phyloP scores from a whole-genome alignment of 2,888 invertebrate genomes.

The Alloscopus bannaensis region DNA sequence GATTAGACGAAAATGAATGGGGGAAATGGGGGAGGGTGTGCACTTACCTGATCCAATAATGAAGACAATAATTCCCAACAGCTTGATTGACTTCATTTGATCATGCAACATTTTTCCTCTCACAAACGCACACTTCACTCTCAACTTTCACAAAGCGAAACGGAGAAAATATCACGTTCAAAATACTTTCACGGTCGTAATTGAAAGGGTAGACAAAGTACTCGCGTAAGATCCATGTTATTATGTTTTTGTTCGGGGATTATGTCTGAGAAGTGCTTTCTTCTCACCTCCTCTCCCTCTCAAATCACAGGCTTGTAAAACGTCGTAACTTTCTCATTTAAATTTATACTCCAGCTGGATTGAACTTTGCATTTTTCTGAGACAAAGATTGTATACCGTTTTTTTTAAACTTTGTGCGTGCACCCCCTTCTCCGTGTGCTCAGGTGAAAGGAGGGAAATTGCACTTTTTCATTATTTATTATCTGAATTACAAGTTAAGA shows the following conservation, averaged over 20 bases:
- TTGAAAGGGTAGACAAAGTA: no score
- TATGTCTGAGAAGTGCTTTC: not conserved
- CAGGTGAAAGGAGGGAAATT: no score
- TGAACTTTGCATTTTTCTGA: no score
- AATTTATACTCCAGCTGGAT: no score
- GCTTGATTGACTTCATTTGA: slow-evolving; percentile 72
- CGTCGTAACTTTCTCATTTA: slow-evolving; percentile 1
- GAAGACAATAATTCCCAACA: slow-evolving; percentile 69
- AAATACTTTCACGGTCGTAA: no score
- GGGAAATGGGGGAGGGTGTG: slow-evolving; percentile 44
- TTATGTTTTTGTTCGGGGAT: not conserved
- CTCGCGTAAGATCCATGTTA: no score
- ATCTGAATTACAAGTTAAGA: no score
- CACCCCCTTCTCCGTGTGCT: no score
- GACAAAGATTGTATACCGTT: no score
- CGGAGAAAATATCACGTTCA: no score
- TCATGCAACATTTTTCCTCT: slow-evolving; percentile 63
- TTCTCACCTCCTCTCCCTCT: slow-evolving; percentile 15
- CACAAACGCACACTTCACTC: not conserved
- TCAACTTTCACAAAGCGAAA: slow-evolving; percentile 1
- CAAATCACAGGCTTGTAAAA: no score
- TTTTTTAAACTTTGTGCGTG: no score
- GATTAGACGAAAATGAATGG: slow-evolving; percentile 48
- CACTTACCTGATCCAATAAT: slow-evolving; percentile 72
- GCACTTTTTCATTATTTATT: slow-evolving; percentile 26